Evolutionary conservation across 2,113 vertebrate species (phyloP).

Genomic region (Athene cunicularia): DNA sequence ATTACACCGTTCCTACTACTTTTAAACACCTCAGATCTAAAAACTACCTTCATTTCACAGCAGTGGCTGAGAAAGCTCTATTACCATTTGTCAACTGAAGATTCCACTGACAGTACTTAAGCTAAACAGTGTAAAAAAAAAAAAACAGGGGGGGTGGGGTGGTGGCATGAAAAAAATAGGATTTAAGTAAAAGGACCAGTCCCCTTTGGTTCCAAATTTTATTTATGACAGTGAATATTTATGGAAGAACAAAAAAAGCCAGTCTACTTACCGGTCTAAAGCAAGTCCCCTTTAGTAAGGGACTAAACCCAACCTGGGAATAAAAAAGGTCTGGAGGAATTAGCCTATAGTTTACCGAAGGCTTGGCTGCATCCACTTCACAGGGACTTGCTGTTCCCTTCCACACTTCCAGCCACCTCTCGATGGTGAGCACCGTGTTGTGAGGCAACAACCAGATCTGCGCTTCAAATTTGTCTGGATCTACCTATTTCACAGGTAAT

Average conservation of each 20-base stretch:
- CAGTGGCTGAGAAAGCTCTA: background rate
- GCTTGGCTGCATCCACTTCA: background rate
- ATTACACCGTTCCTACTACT: background rate
- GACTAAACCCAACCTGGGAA: background rate
- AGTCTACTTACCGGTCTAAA: background rate
- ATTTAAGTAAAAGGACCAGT: background rate
- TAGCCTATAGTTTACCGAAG: background rate
- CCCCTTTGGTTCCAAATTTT: background rate
- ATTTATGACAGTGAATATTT: background rate
- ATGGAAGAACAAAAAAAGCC: background rate
- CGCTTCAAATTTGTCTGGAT: fast-evolving
- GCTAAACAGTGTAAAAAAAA: background rate
- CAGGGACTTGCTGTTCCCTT: background rate
- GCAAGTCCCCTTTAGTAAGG: background rate
- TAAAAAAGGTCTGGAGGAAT: background rate
- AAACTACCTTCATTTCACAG: background rate
- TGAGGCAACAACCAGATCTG: background rate
- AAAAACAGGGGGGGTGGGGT: background rate
- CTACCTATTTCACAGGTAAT: background rate
- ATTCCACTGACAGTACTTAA: background rate
- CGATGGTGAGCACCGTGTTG: fast-evolving
- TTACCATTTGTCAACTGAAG: background rate
- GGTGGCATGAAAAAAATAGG: background rate
- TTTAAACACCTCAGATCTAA: background rate
- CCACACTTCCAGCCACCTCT: background rate